Percentiles rank a stretch among this genome's conserved stretches.
Evolutionary conservation across 2,113 vertebrate genomes (phyloP).

Genomic region (Myrmecophaga tridactyla): DNA sequence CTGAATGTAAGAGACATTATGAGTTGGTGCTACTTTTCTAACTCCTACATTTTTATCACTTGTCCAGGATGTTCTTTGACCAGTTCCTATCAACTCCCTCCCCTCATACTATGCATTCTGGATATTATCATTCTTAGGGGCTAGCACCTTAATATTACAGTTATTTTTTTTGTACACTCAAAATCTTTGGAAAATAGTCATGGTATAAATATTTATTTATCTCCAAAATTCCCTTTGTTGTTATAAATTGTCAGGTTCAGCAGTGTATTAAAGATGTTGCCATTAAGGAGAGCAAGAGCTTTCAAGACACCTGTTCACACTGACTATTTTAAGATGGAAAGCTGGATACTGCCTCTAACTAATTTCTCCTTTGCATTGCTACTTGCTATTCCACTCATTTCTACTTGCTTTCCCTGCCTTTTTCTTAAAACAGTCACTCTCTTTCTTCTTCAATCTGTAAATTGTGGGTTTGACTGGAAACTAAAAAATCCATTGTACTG

Average conservation of each 20-base stretch:
- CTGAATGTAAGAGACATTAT: background rate
- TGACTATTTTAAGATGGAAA: background rate
- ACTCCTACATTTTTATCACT: background rate
- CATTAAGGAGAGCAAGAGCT: background rate
- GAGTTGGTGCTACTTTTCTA: constrained; percentile 5
- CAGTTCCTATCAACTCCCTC: background rate
- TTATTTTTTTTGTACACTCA: constrained; percentile 1
- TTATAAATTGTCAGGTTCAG: background rate
- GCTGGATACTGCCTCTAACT: background rate
- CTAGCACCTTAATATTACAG: background rate
- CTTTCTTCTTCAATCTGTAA: background rate
- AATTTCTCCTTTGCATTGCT: background rate
- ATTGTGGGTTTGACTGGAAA: constrained; percentile 2
- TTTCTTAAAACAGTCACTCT: background rate
- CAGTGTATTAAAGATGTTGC: background rate
- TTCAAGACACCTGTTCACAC: background rate
- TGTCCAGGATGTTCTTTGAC: constrained; percentile 5
- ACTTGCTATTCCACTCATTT: background rate
- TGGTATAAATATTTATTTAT: constrained; percentile 10
- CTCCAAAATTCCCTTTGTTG: background rate
- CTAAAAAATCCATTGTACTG: background rate
- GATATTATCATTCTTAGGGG: constrained; percentile 1
- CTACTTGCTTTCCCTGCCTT: background rate
- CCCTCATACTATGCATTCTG: background rate
- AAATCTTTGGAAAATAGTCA: constrained; percentile 42